A percentile compares a stretch with the other conserved stretches of the same genome.
Evolutionary conservation across 2,797 vertebrate species (phyloP).

Genomic region (Cryptoprocta ferox): DNA sequence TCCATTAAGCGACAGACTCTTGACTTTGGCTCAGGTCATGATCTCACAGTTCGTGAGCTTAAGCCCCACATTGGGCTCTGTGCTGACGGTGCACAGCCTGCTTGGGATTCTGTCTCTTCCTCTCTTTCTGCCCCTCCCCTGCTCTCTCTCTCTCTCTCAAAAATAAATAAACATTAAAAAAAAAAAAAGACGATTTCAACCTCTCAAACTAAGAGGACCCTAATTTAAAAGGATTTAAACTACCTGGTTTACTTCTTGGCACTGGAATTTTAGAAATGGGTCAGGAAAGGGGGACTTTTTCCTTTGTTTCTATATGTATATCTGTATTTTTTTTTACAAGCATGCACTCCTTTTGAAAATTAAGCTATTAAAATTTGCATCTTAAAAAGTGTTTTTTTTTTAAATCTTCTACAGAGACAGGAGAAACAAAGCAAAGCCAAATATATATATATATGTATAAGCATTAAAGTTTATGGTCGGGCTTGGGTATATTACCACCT

Average conservation of each 20-base stretch:
- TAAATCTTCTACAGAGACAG: slow-evolving; percentile 40
- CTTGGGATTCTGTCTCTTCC: no score
- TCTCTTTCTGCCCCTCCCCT: no score
- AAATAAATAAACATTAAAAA: no score
- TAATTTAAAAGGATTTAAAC: slow-evolving; percentile 60
- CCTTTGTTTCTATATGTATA: slow-evolving; percentile 39
- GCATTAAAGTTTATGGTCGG: slow-evolving; percentile 67
- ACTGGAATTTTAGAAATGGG: slow-evolving; percentile 38
- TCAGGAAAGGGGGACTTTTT: not conserved
- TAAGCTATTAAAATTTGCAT: slow-evolving; percentile 65
- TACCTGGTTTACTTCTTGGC: slow-evolving; percentile 13
- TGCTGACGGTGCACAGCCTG: no score
- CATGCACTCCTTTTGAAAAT: slow-evolving; percentile 69
- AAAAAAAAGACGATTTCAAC: not conserved
- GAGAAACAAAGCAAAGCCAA: slow-evolving; percentile 61
- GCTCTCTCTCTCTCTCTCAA: no score
- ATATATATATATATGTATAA: slow-evolving; percentile 4
- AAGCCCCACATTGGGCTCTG: no score
- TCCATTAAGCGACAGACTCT: no score
- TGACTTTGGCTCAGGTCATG: no score
- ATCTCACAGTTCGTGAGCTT: no score
- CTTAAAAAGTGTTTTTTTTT: slow-evolving; percentile 61
- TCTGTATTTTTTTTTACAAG: slow-evolving; percentile 55
- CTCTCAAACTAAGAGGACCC: not conserved
- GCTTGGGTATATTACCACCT: slow-evolving; percentile 38